These are phyloP conservation scores for Oreortyx pictus DNA, from an alignment of 2,797 vertebrate genomes.

Conservation along the genomic window DNA sequence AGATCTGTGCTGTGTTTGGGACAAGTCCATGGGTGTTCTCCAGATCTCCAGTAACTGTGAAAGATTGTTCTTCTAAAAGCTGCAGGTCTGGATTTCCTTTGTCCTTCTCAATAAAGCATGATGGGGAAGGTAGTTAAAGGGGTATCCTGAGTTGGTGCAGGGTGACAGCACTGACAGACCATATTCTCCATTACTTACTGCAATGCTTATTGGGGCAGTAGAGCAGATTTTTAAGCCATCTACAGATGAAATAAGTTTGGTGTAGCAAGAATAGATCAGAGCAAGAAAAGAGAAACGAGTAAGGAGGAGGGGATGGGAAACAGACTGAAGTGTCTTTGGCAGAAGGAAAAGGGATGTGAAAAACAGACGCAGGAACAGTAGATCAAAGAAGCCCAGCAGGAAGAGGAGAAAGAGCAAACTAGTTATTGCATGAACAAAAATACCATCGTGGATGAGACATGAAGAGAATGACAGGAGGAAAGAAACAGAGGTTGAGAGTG, in stretches of 20 bases:
- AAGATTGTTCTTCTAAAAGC: not conserved
- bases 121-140: not conserved
- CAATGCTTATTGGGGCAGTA: not conserved
- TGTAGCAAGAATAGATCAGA: slow-evolving; percentile 58
- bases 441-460: slow-evolving; percentile 40
- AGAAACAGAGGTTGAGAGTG: slow-evolving; percentile 29
- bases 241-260: slow-evolving; percentile 14
- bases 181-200: not conserved
- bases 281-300: slow-evolving; percentile 45
- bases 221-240: slow-evolving; percentile 1
- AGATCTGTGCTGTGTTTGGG: not conserved
- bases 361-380: slow-evolving; percentile 40
- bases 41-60: not conserved
- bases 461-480: slow-evolving; percentile 57
- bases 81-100: slow-evolving; percentile 19
- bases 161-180: not conserved
- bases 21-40: not conserved
- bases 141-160: not conserved
- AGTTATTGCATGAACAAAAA: slow-evolving; percentile 59
- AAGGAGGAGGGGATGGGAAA: slow-evolving; percentile 55
- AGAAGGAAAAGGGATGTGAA: slow-evolving; percentile 49
- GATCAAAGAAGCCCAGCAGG: slow-evolving; percentile 62
- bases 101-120: not conserved
- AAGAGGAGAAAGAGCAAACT: slow-evolving; percentile 70
- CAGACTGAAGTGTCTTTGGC: slow-evolving; percentile 49